Percentiles rank a stretch among this genome's conserved stretches.
Conservation (phyloP, 2,113 vertebrate genomes). For the Brachypteracias leptosomus region DNA sequence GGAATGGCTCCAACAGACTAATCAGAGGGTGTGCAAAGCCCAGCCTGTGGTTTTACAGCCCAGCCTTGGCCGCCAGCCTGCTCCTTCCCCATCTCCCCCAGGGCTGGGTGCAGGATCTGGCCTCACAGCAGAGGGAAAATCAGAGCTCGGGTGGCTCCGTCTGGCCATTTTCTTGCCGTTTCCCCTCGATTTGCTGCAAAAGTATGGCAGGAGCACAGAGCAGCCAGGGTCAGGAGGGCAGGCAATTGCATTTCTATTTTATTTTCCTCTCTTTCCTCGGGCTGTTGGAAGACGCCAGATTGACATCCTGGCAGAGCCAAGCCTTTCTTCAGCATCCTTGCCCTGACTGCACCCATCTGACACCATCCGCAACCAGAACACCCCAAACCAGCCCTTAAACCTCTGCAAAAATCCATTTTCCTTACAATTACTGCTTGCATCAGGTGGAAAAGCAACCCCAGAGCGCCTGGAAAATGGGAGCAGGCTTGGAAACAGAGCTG, state of each 20-base stretch:
- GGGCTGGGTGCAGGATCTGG: fast-evolving
- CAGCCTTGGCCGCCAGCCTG: neutral
- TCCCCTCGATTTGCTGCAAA: neutral
- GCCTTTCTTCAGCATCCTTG: neutral
- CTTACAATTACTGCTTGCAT: fast-evolving
- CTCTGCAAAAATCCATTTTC: neutral
- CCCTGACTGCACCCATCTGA: fast-evolving
- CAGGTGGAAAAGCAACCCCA: neutral
- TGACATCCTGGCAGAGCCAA: neutral
- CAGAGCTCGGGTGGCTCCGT: fast-evolving
- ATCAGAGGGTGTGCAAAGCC: neutral
- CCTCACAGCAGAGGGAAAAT: neutral
- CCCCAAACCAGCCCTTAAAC: neutral
- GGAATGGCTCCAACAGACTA: neutral
- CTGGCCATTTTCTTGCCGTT: neutral
- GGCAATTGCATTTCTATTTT: neutral
- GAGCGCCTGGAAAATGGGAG: fast-evolving
- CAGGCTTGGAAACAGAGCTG: neutral
- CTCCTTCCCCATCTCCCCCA: neutral
- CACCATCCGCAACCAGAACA: neutral
- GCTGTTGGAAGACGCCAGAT: neutral
- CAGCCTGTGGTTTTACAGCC: neutral
- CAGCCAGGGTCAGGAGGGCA: neutral
- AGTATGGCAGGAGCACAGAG: neutral
- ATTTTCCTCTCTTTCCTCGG: neutral